These are phyloP conservation scores for Pentalonia nigronervosa DNA, from an alignment of 1,140 invertebrate genomes.

Conservation along the genomic window DNA sequence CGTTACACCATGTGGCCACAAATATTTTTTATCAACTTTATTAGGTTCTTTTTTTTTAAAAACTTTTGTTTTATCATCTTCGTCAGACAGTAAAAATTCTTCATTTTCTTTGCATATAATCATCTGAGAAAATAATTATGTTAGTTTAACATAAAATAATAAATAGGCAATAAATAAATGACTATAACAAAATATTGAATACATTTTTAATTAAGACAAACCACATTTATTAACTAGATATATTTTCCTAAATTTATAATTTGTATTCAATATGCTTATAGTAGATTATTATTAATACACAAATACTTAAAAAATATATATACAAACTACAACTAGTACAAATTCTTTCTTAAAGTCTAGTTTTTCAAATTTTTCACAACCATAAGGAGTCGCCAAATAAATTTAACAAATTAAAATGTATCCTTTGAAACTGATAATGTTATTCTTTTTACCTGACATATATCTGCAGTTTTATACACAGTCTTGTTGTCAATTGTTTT, in stretches of 20 bases:
- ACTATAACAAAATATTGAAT: not conserved
- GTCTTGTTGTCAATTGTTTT: conserved; percentile 97
- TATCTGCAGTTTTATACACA: conserved; percentile 96
- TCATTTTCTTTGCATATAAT: conserved; percentile 86
- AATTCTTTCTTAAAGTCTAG: no score
- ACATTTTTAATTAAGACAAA: not conserved
- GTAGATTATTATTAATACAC: no score
- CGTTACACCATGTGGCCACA: conserved; percentile 92
- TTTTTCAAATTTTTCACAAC: no score
- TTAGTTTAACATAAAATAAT: not conserved
- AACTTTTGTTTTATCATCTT: conserved; percentile 78
- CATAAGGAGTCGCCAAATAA: no score
- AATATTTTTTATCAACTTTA: conserved; percentile 93
- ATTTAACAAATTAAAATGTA: no score
- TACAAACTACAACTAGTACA: no score
- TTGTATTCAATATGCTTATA: no score
- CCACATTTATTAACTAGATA: no score
- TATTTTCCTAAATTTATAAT: no score
- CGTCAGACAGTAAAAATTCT: conserved; percentile 77
- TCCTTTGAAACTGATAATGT: not conserved
- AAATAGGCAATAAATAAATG: not conserved
- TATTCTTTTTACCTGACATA: conserved; percentile 79
- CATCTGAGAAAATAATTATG: conserved; percentile 67
- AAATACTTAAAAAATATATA: no score
- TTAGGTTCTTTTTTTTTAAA: conserved; percentile 86